Evolutionary conservation across 2,888 invertebrate genomes (phyloP).

Genomic region (Alviniconcha strummeri): DNA sequence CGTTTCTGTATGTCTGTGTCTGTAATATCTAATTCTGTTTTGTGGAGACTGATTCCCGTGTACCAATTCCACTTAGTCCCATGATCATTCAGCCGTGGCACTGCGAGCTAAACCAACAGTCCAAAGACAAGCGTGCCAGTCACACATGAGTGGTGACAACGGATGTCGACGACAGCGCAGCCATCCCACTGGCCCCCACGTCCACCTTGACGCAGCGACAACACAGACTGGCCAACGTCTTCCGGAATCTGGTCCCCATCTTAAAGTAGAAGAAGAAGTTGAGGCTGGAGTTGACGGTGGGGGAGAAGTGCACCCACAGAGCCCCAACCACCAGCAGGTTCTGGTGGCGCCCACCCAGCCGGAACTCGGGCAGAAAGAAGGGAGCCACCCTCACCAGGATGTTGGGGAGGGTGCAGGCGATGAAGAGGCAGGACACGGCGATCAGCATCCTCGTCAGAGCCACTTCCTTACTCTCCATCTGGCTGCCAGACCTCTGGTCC

Average conservation of each 20-base stretch:
- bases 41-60: background rate
- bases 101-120: too few relatives aligned
- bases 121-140: too few relatives aligned
- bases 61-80: too few relatives aligned
- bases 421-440: background rate
- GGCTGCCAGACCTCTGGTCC: background rate
- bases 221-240: background rate
- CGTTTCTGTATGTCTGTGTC: background rate
- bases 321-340: background rate
- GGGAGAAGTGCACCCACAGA: background rate
- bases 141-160: too few relatives aligned
- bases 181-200: too few relatives aligned
- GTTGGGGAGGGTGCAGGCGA: constrained; percentile 1
- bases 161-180: too few relatives aligned
- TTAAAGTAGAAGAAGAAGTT: background rate
- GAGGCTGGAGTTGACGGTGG: background rate
- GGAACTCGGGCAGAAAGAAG: background rate
- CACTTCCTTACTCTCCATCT: background rate
- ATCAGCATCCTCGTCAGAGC: background rate
- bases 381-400: background rate
- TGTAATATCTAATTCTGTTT: background rate
- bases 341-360: background rate
- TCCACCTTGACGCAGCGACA: too few relatives aligned
- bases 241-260: background rate
- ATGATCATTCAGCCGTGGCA: too few relatives aligned